These are phyloP conservation scores for Astyanax mexicanus DNA, from an alignment of 2,797 vertebrate species.

Conservation along the genomic window DNA sequence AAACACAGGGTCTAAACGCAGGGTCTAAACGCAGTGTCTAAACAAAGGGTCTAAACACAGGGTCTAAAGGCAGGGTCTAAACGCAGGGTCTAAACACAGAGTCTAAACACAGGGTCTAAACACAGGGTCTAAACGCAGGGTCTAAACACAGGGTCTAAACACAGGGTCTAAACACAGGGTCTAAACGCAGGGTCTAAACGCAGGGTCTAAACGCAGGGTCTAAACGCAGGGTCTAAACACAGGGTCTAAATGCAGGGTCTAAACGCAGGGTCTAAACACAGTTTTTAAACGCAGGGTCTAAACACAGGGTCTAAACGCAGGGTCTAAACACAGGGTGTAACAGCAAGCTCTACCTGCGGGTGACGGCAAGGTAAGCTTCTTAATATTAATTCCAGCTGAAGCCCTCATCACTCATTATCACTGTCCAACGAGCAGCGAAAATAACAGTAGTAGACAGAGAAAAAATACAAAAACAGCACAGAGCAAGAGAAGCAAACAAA, in stretches of 20 bases:
- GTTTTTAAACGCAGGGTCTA: conserved; percentile 66
- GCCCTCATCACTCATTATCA: conserved; percentile 57
- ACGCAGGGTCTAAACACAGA: too few species aligned
- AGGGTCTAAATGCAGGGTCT: conserved; percentile 65
- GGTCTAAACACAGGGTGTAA: conserved; percentile 60
- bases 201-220: too few species aligned
- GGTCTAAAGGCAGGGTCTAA: conserved; percentile 65
- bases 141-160: conserved; percentile 62
- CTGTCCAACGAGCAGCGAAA: conserved; percentile 61
- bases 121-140: conserved; percentile 62
- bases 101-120: conserved; percentile 61
- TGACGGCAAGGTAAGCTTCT: conserved; percentile 73
- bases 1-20: conserved; percentile 65
- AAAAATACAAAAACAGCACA: conserved; percentile 45
- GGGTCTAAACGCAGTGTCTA: too few species aligned
- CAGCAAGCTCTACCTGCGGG: conserved; percentile 64
- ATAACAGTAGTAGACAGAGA: conserved; percentile 64
- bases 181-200: conserved; percentile 63
- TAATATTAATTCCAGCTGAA: conserved; percentile 72
- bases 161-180: conserved; percentile 61
- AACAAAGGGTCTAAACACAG: conserved; percentile 55
- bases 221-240: conserved; percentile 43
- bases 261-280: conserved; percentile 51
- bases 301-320: conserved; percentile 65
- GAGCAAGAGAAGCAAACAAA: conserved; percentile 42